These are phyloP conservation scores for Subanguina moxae DNA, from an alignment of 1,140 invertebrate genomes.

Conservation along the genomic window DNA sequence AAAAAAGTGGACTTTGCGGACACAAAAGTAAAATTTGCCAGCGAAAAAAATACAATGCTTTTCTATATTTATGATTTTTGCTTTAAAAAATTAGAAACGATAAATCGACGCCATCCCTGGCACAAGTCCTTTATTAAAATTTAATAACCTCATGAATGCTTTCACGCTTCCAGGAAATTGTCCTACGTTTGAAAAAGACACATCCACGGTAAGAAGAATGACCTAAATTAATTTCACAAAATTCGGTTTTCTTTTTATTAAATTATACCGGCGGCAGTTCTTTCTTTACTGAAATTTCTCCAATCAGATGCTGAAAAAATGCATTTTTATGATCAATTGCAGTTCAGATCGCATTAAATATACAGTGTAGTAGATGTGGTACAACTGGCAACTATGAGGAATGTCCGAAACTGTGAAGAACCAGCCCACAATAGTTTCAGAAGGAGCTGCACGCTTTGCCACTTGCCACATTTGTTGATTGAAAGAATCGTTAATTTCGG, in stretches of 20 bases:
- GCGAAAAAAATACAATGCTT: no score
- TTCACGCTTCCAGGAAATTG: not conserved
- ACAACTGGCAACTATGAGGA: conserved; percentile 40
- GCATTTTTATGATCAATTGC: no score
- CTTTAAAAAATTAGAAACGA: no score
- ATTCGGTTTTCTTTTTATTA: no score
- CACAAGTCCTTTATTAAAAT: no score
- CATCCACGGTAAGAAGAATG: conserved; percentile 51
- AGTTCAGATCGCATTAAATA: no score
- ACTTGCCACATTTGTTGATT: conserved; percentile 51
- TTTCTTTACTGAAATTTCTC: conserved; percentile 30
- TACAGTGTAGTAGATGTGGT: conserved; percentile 52
- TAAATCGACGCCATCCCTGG: no score
- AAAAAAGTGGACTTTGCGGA: no score
- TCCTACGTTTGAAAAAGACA: conserved; percentile 38
- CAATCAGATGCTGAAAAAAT: not conserved
- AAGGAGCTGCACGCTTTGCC: conserved; percentile 47
- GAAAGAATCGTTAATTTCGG: conserved; percentile 54
- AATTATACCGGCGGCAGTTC: conserved; percentile 22
- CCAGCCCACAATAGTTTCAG: conserved; percentile 57
- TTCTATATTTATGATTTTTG: no score
- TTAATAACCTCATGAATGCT: not conserved
- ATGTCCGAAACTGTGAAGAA: conserved; percentile 54
- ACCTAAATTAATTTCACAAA: no score
- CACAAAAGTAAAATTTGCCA: no score